Evolutionary conservation across 2,888 invertebrate species (phyloP).

Genomic region (Eretmocerus hayati): DNA sequence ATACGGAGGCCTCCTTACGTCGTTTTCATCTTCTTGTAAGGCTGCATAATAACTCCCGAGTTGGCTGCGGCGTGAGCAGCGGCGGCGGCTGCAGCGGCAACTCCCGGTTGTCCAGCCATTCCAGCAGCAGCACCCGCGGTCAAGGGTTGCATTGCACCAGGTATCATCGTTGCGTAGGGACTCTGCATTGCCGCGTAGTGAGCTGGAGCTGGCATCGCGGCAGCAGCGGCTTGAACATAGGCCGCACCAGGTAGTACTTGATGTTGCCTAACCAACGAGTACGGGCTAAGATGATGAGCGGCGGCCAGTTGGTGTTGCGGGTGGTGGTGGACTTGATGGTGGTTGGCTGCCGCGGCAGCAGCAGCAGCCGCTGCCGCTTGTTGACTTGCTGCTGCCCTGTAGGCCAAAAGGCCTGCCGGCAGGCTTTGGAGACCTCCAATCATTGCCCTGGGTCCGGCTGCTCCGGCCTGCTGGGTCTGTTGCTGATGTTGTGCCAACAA

Average conservation of each 20-base stretch:
- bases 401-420: constrained; percentile 44
- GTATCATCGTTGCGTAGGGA: constrained; percentile 40
- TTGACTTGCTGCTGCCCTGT: constrained; percentile 32
- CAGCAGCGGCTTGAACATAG: constrained; percentile 36
- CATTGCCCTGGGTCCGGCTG: constrained; percentile 30
- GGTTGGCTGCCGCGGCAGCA: constrained; percentile 46
- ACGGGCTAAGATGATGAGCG: constrained; percentile 46
- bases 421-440: constrained; percentile 35
- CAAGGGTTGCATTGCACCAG: constrained; percentile 40
- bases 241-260: constrained; percentile 36
- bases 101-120: constrained; percentile 44
- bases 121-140: constrained; percentile 50
- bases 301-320: too few species aligned
- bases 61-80: constrained; percentile 44
- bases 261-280: constrained; percentile 48
- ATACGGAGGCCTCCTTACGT: constrained; percentile 52
- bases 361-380: constrained; percentile 38
- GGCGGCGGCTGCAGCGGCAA: constrained; percentile 40
- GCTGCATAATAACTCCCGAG: constrained; percentile 59
- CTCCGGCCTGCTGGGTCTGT: constrained; percentile 34
- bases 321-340: constrained; percentile 43
- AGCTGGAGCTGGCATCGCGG: constrained; percentile 33
- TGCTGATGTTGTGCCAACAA: constrained; percentile 23
- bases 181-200: constrained; percentile 41
- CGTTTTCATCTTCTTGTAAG: constrained; percentile 88